A percentile compares a stretch with the other conserved stretches of the same genome.
phyloP scores from a whole-genome alignment of 2,797 vertebrate genomes.

The Anas acuta region DNA sequence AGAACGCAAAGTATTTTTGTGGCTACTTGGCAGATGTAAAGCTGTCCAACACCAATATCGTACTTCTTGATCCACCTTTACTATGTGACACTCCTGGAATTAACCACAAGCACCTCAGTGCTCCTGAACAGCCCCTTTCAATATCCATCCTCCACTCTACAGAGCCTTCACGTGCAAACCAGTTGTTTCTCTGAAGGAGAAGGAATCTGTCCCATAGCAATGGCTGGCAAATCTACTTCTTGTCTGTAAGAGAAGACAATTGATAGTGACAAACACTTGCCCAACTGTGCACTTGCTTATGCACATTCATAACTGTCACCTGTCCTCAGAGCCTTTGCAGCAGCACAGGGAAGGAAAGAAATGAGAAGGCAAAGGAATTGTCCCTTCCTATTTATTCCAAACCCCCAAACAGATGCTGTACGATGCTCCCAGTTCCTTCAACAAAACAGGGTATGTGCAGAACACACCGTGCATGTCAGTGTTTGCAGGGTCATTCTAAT shows the following conservation, averaged over 20 bases:
- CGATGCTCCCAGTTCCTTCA: not conserved
- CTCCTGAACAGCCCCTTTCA: not conserved
- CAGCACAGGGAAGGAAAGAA: not conserved
- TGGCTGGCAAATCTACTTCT: not conserved
- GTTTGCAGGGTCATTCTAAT: not conserved
- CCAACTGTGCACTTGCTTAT: not conserved
- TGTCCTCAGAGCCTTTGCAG: not conserved
- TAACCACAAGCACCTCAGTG: not conserved
- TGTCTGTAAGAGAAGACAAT: not conserved
- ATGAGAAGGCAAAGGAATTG: not conserved
- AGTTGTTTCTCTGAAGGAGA: not conserved
- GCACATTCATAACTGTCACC: not conserved
- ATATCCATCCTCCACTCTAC: not conserved
- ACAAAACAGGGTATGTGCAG: not conserved
- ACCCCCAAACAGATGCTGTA: accelerated
- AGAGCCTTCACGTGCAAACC: not conserved
- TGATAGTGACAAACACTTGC: not conserved
- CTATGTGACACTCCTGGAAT: not conserved
- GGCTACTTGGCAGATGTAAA: not conserved
- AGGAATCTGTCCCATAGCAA: not conserved
- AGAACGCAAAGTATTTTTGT: not conserved
- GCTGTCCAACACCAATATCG: not conserved
- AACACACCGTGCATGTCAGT: not conserved
- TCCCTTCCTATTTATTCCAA: not conserved
- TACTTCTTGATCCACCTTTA: not conserved